Percentiles rank a stretch among this genome's conserved stretches.
Conservation (phyloP, 2,888 invertebrate species). For the Pyralis farinalis region DNA sequence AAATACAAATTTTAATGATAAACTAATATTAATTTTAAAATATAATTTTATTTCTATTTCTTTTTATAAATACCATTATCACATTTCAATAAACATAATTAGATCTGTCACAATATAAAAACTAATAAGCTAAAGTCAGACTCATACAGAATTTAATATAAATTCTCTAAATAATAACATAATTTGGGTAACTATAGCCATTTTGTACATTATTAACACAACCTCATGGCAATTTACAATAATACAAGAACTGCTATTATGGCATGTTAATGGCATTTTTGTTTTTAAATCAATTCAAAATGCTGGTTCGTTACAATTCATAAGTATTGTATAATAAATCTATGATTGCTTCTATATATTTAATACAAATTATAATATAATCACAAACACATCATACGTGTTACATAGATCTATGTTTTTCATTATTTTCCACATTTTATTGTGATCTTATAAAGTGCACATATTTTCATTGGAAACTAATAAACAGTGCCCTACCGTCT, state of each 20-base stretch:
- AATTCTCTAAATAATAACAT: constrained; percentile 61
- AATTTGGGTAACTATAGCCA: constrained; percentile 69
- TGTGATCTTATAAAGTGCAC: too few relatives aligned
- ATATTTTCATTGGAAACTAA: too few relatives aligned
- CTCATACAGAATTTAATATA: constrained; percentile 69
- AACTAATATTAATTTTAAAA: too few relatives aligned
- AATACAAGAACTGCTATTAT: constrained; percentile 35
- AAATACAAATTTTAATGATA: too few relatives aligned
- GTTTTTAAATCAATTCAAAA: background rate
- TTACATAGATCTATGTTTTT: too few relatives aligned
- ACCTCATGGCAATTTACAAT: constrained; percentile 64
- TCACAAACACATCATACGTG: too few relatives aligned
- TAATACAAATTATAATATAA: too few relatives aligned
- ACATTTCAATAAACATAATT: constrained; percentile 64
- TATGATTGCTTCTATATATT: too few relatives aligned
- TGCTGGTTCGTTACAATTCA: too few relatives aligned
- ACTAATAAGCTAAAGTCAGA: constrained; percentile 45
- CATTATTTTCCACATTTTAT: too few relatives aligned
- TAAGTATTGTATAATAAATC: too few relatives aligned
- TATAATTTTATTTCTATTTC: background rate
- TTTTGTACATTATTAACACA: constrained; percentile 74
- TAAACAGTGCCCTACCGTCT: too few relatives aligned
- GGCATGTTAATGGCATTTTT: constrained; percentile 52
- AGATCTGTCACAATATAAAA: constrained; percentile 61
- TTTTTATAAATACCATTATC: constrained; percentile 70